A percentile compares a stretch with the other conserved stretches of the same genome.
These are phyloP conservation scores for Incurvaria masculella DNA, from an alignment of 2,888 invertebrate species.

Conservation along the genomic window DNA sequence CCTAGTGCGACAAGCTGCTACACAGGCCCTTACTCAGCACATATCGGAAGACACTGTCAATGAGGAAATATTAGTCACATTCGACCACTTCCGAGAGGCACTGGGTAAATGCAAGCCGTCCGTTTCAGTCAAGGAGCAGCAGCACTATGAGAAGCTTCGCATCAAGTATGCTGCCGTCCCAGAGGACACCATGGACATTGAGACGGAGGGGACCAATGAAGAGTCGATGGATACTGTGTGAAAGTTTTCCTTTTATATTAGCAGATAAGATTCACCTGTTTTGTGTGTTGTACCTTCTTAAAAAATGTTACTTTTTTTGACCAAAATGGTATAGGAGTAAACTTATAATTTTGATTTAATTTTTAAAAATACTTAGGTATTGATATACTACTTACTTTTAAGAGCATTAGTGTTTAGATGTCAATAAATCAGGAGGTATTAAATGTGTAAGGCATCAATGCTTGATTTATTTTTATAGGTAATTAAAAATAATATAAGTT, in stretches of 20 bases:
- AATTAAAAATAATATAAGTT: background rate
- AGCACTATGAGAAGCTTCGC: slow-evolving; percentile 72
- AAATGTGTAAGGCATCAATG: too few species aligned
- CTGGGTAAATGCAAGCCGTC: slow-evolving; percentile 82
- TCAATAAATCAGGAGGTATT: too few species aligned
- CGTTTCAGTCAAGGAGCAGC: slow-evolving; percentile 74
- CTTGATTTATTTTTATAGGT: background rate
- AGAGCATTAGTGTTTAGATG: too few species aligned
- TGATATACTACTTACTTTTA: too few species aligned
- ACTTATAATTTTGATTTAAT: too few species aligned
- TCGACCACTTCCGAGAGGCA: slow-evolving; percentile 74
- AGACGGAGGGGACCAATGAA: slow-evolving; percentile 51
- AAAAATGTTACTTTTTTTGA: background rate
- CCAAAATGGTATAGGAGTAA: too few species aligned
- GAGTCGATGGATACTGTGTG: slow-evolving; percentile 53
- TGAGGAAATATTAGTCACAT: slow-evolving; percentile 60
- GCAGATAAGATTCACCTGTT: background rate
- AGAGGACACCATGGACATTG: slow-evolving; percentile 48
- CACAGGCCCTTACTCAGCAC: slow-evolving; percentile 74
- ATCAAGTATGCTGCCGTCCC: slow-evolving; percentile 60
- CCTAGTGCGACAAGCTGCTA: slow-evolving; percentile 83
- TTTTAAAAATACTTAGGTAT: too few species aligned
- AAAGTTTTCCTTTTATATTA: slow-evolving; percentile 17
- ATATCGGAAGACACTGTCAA: slow-evolving; percentile 56
- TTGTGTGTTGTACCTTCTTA: background rate